Evolutionary conservation across 2,113 vertebrate genomes (phyloP), one percentile per base, ranked within the genome.

Genomic region (Malurus cyaneus): DNA sequence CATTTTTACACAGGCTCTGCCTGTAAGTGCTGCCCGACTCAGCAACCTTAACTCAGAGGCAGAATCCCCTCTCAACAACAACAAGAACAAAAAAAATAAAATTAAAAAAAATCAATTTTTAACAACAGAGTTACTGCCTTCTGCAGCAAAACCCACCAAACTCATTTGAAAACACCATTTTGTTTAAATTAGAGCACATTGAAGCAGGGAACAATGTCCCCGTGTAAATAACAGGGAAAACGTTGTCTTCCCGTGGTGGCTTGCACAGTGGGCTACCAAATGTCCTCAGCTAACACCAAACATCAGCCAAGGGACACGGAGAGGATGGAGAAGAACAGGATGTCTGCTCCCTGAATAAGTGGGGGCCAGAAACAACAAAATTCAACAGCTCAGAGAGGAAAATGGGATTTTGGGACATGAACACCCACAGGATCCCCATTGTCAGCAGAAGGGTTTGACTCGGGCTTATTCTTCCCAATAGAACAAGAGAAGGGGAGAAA

Each of bases 261-360:
- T 61, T 14, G 4, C 28, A 18, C 60, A 74, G 34, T 13, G 36
- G 78, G 86, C 65, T 18, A 61, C 36, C 66, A 49, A 64, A 24
- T 3, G 19, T 72, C 81, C 73, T 62, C 44, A 64, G 5, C 11
- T 49, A 49, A 72, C 54, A 57, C 36, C 5, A 31, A 34, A 41
- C 49, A 87, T 5, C 66, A 80, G 59, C 80, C 59, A 54, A 53
- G 17, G 76, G 76, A 47, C 26, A 6, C 0, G 2, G 66, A 31
- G 62, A 32, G n/a, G 36, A 44, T 14, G 26, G 34, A 66, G 53
- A 52, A 26, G 62, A 36, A 28, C 36, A 69, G 56, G 31, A 32
- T 13, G 11, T 3, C 76, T 44, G 49, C 46, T 69, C 34, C 54
- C 29, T 57, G 44, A 44, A 9, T 25, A 16, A 2, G 0, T 1